Conservation (phyloP, 2,888 invertebrate species). For the Cataglyphis rosenhaueri region DNA sequence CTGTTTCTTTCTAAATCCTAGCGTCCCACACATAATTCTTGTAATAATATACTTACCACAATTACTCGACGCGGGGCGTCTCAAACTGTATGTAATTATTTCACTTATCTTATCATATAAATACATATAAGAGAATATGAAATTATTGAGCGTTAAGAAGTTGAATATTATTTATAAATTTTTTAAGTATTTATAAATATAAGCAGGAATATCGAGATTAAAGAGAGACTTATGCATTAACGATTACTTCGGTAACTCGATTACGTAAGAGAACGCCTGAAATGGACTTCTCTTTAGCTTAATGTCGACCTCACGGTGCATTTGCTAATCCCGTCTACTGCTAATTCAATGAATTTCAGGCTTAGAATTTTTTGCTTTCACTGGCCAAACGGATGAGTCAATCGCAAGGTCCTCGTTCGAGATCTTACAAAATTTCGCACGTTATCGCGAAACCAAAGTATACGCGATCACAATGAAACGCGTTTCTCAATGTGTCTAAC, state of each 20-base stretch:
- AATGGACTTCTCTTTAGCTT: background rate
- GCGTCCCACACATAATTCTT: background rate
- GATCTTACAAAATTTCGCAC: conserved; percentile 47
- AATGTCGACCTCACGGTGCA: conserved; percentile 34
- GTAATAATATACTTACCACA: conserved; percentile 39
- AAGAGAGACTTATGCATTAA: conserved; percentile 21
- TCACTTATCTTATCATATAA: background rate
- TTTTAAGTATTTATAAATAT: background rate
- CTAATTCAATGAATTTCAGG: conserved; percentile 18
- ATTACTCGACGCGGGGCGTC: background rate
- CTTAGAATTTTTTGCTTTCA: conserved; percentile 39
- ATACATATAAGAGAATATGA: too few species aligned
- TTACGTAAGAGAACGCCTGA: conserved; percentile 18
- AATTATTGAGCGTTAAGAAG: background rate
- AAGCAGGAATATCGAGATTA: background rate
- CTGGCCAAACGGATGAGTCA: conserved; percentile 21
- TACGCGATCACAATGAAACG: conserved; percentile 4
- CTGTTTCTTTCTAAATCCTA: conserved; percentile 27
- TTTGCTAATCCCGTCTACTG: conserved; percentile 30
- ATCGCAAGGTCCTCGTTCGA: background rate
- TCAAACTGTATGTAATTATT: background rate
- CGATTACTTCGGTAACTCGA: conserved; percentile 20
- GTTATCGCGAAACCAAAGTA: background rate
- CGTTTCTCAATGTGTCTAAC: conserved; percentile 20
- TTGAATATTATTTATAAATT: background rate